Conservation (phyloP, 2,888 invertebrate genomes). For the Microctonus brassicae region DNA sequence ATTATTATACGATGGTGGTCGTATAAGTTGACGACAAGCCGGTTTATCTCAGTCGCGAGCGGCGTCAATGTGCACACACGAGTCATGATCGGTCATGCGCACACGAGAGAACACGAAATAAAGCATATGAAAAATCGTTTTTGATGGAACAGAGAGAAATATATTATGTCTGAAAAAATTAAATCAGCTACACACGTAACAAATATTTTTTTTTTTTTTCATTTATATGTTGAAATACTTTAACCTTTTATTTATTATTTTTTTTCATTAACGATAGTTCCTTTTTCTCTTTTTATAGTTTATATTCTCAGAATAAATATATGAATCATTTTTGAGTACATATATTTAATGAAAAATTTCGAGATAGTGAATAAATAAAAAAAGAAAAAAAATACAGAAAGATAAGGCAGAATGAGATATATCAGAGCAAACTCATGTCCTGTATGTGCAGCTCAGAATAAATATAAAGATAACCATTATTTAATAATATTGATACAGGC, state of each 20-base stretch:
- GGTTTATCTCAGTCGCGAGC: constrained; percentile 17
- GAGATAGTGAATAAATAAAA: constrained; percentile 11
- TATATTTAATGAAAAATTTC: not conserved
- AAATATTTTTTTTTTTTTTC: not conserved
- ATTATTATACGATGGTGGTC: constrained; percentile 33
- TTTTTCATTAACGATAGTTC: no score
- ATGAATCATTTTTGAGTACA: not conserved
- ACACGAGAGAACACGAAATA: constrained; percentile 9
- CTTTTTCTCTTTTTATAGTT: not conserved
- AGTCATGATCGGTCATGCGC: constrained; percentile 34
- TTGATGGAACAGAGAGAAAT: not conserved
- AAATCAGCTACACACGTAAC: no score
- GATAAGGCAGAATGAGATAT: constrained; percentile 6
- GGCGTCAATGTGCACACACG: constrained; percentile 23
- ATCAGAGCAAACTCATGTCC: constrained; percentile 5
- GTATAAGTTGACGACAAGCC: constrained; percentile 29
- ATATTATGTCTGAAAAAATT: not conserved
- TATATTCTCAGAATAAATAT: constrained; percentile 9
- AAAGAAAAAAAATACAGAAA: constrained; percentile 1
- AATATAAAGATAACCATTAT: constrained; percentile 23
- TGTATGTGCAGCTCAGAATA: constrained; percentile 10
- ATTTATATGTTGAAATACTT: no score
- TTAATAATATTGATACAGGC: constrained; percentile 20
- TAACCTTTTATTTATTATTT: no score
- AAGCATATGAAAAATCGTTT: not conserved